A percentile compares a stretch with the other conserved stretches of the same genome.
These are phyloP conservation scores for Carollia perspicillata DNA, from an alignment of 2,113 vertebrate genomes.

Conservation along the genomic window DNA sequence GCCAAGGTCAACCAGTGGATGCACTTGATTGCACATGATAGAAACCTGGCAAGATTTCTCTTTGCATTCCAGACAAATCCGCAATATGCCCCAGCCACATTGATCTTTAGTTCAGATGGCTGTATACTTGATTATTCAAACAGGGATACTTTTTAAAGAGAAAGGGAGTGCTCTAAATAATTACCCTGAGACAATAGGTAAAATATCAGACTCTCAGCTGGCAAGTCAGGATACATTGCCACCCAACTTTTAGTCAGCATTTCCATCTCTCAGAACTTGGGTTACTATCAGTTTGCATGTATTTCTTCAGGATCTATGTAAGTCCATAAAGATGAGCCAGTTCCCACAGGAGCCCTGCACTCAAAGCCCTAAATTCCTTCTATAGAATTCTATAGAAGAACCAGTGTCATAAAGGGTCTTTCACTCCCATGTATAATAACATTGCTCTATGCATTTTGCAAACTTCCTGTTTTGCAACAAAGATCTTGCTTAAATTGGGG, in stretches of 20 bases:
- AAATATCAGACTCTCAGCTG: not conserved
- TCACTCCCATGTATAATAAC: conserved; percentile 10
- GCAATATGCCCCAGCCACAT: not conserved
- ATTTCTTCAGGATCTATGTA: not conserved
- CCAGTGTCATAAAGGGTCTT: not conserved
- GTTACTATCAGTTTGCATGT: not conserved
- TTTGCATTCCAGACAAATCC: not conserved
- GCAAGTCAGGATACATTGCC: not conserved
- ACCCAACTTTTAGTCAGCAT: not conserved
- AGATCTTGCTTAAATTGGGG: conserved; percentile 34
- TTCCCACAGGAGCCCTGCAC: not conserved
- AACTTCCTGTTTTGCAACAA: conserved; percentile 53
- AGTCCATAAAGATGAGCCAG: not conserved
- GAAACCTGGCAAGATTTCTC: conserved; percentile 5
- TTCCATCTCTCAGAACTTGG: not conserved
- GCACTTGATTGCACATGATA: not conserved
- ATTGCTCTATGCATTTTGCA: conserved; percentile 42
- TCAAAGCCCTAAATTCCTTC: not conserved
- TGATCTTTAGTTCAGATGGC: not conserved
- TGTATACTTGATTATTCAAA: not conserved
- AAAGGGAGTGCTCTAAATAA: not conserved
- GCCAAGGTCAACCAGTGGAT: not conserved
- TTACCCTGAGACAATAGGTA: not conserved
- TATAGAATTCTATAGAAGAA: not conserved
- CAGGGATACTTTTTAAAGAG: not conserved